phyloP scores from a whole-genome alignment of 2,888 invertebrate genomes.

The Auanema freiburgensis region DNA sequence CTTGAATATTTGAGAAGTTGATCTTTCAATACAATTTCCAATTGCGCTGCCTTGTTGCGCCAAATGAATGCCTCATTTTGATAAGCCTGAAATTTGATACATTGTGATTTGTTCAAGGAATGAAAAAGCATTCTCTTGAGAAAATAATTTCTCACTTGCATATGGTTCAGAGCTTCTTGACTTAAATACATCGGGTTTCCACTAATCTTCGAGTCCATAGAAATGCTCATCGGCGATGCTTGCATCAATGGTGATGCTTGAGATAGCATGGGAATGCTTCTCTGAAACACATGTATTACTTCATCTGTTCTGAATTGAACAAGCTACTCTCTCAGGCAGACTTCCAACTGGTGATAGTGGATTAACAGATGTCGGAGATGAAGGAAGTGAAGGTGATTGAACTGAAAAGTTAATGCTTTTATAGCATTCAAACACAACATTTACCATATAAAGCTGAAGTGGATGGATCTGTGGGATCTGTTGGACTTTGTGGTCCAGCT shows the following conservation, averaged over 20 bases:
- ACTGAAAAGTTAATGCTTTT: conserved; percentile 4
- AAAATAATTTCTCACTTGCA: conserved; percentile 27
- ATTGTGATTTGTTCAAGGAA: no score
- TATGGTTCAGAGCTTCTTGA: conserved; percentile 41
- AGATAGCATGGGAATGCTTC: background rate
- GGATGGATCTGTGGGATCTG: conserved; percentile 33
- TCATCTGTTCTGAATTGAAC: background rate
- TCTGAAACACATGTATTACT: background rate
- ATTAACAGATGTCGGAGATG: conserved; percentile 5
- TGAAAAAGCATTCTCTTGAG: background rate
- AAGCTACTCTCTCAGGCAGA: conserved; percentile 7
- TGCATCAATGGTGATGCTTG: background rate
- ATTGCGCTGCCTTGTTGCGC: conserved; percentile 62
- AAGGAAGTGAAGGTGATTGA: conserved; percentile 15
- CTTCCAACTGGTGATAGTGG: conserved; percentile 14
- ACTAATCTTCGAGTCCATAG: conserved; percentile 21
- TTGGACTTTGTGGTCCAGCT: conserved; percentile 17
- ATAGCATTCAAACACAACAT: no score
- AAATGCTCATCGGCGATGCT: conserved; percentile 19
- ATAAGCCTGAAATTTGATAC: conserved; percentile 52
- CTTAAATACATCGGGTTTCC: conserved; percentile 34
- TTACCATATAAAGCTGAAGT: conserved; percentile 6
- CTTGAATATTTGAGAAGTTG: conserved; percentile 46
- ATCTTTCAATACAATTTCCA: conserved; percentile 59
- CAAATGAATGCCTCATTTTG: conserved; percentile 63